Percentiles rank a stretch among this genome's conserved stretches.
phyloP scores from a whole-genome alignment of 2,113 vertebrate genomes.

The Hyperopisus bebe region DNA sequence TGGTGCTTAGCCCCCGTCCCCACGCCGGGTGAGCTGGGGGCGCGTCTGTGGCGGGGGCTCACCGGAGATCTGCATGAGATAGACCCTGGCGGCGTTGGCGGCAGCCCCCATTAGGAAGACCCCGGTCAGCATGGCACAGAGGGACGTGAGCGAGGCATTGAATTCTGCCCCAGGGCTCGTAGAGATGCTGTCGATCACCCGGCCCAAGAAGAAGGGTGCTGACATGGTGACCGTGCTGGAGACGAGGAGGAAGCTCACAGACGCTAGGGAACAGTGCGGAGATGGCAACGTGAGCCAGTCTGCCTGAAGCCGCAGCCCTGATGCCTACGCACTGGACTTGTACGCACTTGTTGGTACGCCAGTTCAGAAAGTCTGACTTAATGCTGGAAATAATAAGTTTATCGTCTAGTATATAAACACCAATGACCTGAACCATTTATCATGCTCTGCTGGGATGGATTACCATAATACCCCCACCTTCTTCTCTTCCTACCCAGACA shows the following conservation, averaged over 20 bases:
- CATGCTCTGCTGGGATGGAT: not conserved
- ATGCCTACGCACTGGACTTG: no score
- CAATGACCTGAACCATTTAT: not conserved
- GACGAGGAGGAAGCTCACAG: conserved; percentile 79
- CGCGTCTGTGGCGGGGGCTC: not conserved
- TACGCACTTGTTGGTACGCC: not conserved
- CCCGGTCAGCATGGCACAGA: conserved; percentile 75
- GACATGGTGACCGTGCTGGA: conserved; percentile 96
- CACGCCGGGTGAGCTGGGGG: not conserved
- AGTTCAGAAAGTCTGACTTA: not conserved
- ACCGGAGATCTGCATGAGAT: conserved; percentile 95
- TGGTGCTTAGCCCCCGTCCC: not conserved
- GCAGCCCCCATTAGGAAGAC: conserved; percentile 84
- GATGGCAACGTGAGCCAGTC: not conserved
- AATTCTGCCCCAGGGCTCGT: conserved; percentile 61
- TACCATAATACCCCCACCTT: not conserved
- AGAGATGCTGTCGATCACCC: conserved; percentile 89
- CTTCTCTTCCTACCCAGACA: no score
- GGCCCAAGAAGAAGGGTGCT: conserved; percentile 86
- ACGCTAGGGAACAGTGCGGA: conserved; percentile 61
- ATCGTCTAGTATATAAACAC: not conserved
- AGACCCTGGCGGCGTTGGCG: conserved; percentile 83
- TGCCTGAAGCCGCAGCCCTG: not conserved
- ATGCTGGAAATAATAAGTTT: not conserved
- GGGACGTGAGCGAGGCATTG: conserved; percentile 60